These are phyloP conservation scores for Asarcornis scutulata DNA, from an alignment of 2,113 vertebrate species.

Conservation along the genomic window DNA sequence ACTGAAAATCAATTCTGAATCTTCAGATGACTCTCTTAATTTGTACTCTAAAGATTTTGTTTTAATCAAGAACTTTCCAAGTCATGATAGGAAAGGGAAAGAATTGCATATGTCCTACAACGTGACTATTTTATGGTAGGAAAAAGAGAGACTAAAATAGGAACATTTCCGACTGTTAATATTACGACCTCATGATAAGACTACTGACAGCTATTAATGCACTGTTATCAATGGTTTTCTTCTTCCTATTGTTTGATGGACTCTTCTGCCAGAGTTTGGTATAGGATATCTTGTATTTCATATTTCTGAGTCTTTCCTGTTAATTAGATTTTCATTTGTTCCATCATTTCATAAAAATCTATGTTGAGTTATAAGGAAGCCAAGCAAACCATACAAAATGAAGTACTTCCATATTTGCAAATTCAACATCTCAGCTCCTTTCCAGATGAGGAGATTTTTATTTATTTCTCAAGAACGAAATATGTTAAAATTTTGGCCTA, in stretches of 20 bases:
- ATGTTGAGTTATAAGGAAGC: not conserved
- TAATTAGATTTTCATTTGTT: not conserved
- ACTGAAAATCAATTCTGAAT: conserved; percentile 29
- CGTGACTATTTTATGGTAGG: not conserved
- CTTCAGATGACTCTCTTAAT: conserved; percentile 41
- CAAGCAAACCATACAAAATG: not conserved
- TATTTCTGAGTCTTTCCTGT: not conserved
- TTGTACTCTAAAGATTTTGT: conserved; percentile 17
- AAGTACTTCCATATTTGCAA: not conserved
- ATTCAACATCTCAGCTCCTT: not conserved
- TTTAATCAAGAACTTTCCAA: conserved; percentile 6
- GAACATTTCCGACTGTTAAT: not conserved
- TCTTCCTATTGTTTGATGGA: not conserved
- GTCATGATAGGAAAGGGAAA: not conserved
- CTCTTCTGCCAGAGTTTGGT: not conserved
- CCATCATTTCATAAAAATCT: not conserved
- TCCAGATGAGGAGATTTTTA: not conserved
- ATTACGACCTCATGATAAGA: not conserved
- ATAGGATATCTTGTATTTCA: rapidly evolving
- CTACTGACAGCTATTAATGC: not conserved
- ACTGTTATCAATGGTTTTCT: not conserved
- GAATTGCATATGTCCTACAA: not conserved
- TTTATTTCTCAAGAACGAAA: not conserved
- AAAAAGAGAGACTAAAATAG: not conserved
- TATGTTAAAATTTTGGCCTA: not conserved